A percentile compares a stretch with the other conserved stretches of the same genome.
Conservation (phyloP, 2,888 invertebrate species). For the Desoria tigrina region DNA sequence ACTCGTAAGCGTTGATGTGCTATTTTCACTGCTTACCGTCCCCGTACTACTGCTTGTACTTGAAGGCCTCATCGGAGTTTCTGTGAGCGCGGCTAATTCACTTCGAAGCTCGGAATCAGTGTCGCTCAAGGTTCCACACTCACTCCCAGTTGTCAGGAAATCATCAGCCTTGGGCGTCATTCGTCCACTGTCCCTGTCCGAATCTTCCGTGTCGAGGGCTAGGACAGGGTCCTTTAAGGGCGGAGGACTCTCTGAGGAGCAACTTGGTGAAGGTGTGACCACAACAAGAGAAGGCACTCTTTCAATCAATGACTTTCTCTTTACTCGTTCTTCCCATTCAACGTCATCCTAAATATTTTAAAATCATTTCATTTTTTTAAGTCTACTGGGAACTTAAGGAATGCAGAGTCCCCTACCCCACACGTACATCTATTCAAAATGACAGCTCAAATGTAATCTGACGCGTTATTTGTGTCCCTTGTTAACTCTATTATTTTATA, state of each 20-base stretch:
- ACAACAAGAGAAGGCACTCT: constrained; percentile 52
- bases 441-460: too few species aligned
- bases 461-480: constrained; percentile 3
- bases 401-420: too few species aligned
- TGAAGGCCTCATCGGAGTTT: constrained; percentile 37
- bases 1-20: constrained; percentile 47
- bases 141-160: constrained; percentile 39
- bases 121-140: constrained; percentile 48
- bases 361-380: not conserved
- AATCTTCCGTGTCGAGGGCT: constrained; percentile 23
- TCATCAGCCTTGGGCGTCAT: constrained; percentile 44
- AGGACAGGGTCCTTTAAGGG: constrained; percentile 42
- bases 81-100: constrained; percentile 31
- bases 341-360: constrained; percentile 45
- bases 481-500: constrained; percentile 7
- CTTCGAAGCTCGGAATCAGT: constrained; percentile 48
- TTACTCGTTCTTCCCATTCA: constrained; percentile 50
- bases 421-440: too few species aligned
- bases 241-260: constrained; percentile 47
- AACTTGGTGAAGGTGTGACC: constrained; percentile 52
- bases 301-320: constrained; percentile 52
- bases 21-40: constrained; percentile 39
- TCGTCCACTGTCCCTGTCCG: constrained; percentile 44
- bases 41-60: constrained; percentile 43
- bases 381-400: not conserved